Evolutionary conservation across 2,113 vertebrate genomes (phyloP).

Genomic region (Microtus ochrogaster): DNA sequence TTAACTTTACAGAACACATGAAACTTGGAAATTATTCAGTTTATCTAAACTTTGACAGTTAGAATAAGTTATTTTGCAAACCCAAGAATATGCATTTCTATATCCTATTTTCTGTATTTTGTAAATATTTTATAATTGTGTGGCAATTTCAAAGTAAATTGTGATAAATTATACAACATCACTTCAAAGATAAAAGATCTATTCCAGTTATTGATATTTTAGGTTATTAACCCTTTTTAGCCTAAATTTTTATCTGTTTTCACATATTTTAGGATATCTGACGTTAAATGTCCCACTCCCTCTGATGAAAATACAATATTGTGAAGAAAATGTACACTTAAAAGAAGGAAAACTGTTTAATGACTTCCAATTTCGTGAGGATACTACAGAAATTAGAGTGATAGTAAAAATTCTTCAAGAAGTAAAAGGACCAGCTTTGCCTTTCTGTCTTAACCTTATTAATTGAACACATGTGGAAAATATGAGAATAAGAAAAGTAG

Average conservation of each 20-base stretch:
- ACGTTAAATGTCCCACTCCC: not conserved
- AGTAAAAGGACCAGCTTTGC: not conserved
- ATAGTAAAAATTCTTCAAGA: not conserved
- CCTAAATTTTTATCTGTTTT: not conserved
- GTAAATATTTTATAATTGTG: not conserved
- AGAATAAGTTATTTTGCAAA: not conserved
- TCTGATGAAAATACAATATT: not conserved
- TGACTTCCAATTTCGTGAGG: not conserved
- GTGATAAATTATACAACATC: not conserved
- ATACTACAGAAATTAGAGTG: not conserved
- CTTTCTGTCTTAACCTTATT: not conserved
- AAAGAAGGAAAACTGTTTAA: not conserved
- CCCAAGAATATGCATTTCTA: not conserved
- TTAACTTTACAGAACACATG: not conserved
- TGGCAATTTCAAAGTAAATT: not conserved
- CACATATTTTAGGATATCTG: not conserved
- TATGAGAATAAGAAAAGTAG: not conserved
- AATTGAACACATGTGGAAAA: not conserved
- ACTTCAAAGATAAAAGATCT: not conserved
- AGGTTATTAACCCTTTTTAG: not conserved
- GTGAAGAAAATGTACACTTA: not conserved
- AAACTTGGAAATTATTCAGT: not conserved
- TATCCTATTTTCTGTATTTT: not conserved
- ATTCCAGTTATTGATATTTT: accelerated
- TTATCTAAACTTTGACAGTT: not conserved